phyloP scores from a whole-genome alignment of 2,888 invertebrate genomes.

The Ectobius pallidus region DNA sequence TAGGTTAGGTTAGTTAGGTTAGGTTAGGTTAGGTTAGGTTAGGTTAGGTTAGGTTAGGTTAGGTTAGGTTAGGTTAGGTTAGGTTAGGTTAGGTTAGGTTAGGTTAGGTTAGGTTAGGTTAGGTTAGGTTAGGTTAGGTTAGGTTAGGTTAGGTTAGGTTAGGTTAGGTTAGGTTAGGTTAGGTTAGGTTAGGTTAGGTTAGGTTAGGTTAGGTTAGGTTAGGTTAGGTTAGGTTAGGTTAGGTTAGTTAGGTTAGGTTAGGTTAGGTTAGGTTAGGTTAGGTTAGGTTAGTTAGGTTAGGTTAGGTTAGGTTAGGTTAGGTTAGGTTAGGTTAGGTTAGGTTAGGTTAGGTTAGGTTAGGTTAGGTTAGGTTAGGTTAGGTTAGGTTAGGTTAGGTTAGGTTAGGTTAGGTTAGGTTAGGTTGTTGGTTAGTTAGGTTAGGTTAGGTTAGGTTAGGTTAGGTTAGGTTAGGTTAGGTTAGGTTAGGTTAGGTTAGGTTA shows the following conservation, averaged over 20 bases:
- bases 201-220: slow-evolving; percentile 5
- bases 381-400: slow-evolving; percentile 36
- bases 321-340: slow-evolving; percentile 37
- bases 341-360: slow-evolving; percentile 21
- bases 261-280: slow-evolving; percentile 34
- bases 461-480: slow-evolving; percentile 38
- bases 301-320: slow-evolving; percentile 34
- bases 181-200: slow-evolving; percentile 36
- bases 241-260: slow-evolving; percentile 30
- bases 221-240: slow-evolving; percentile 35
- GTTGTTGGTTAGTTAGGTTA: slow-evolving; percentile 45
- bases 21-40: slow-evolving; percentile 30
- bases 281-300: slow-evolving; percentile 38
- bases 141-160: slow-evolving; percentile 42
- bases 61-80: slow-evolving; percentile 40
- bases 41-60: too few species aligned
- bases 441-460: slow-evolving; percentile 46
- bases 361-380: slow-evolving; percentile 44
- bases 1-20: slow-evolving; percentile 27
- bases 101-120: too few species aligned
- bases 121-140: slow-evolving; percentile 35
- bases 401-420: slow-evolving; percentile 30
- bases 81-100: too few species aligned
- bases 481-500: slow-evolving; percentile 24
- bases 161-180: slow-evolving; percentile 41